A percentile compares a stretch with the other conserved stretches of the same genome.
phyloP scores from a whole-genome alignment of 2,888 invertebrate species.

The Scaptomyza caliginosa region DNA sequence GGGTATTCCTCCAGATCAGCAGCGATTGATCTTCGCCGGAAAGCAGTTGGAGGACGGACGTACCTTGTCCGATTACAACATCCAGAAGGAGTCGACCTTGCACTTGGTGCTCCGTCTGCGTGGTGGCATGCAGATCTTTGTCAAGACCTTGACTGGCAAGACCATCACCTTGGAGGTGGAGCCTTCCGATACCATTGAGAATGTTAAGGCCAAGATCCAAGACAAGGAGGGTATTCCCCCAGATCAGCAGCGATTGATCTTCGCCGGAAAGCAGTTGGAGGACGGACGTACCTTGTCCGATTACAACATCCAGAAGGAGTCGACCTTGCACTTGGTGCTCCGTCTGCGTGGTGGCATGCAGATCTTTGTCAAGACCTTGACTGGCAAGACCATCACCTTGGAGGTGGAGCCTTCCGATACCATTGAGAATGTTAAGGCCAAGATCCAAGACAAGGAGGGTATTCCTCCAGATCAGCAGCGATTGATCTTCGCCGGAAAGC shows the following conservation, averaged over 20 bases:
- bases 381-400: slow-evolving; percentile 49
- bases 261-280: slow-evolving; percentile 43
- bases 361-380: slow-evolving; percentile 49
- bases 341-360: slow-evolving; percentile 49
- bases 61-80: slow-evolving; percentile 44
- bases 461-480: slow-evolving; percentile 41
- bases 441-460: slow-evolving; percentile 51
- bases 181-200: slow-evolving; percentile 46
- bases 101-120: slow-evolving; percentile 43
- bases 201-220: slow-evolving; percentile 50
- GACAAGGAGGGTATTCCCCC: slow-evolving; percentile 50
- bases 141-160: slow-evolving; percentile 51
- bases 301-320: slow-evolving; percentile 50
- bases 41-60: slow-evolving; percentile 42
- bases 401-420: slow-evolving; percentile 46
- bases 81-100: slow-evolving; percentile 51
- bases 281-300: slow-evolving; percentile 45
- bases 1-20: slow-evolving; percentile 50
- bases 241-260: slow-evolving; percentile 50
- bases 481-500: slow-evolving; percentile 46
- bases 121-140: slow-evolving; percentile 48
- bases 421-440: slow-evolving; percentile 49
- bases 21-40: slow-evolving; percentile 40
- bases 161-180: slow-evolving; percentile 50
- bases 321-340: slow-evolving; percentile 40